Base-by-base conservation (phyloP, 1,140 invertebrate genomes). In the Aethina tumida region DNA sequence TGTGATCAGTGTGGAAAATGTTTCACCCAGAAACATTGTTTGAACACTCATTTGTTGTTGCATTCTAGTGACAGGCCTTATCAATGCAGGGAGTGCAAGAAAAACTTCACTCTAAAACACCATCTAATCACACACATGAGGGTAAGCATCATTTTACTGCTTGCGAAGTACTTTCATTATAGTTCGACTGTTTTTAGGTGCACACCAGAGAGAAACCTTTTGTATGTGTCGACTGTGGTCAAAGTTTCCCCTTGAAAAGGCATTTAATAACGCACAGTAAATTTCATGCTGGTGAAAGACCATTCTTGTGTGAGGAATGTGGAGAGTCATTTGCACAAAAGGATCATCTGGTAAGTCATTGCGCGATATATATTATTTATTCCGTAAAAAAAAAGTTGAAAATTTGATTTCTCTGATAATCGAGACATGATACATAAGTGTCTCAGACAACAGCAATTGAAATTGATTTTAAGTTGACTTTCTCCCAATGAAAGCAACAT, bases 301-400 rank as follows among this genome's bases (percentile, higher is more conserved):
- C 88, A 4, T 92, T 77, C 60, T 80, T 86, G 21, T 92, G 88
- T 62, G 76, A 79, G 49, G 77, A 86, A 41, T 92, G 88, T 62
- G 84, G 84, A 10, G 88, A 92, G 58, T 86, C 84, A 24, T 92
- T 92, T 62, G 82, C 81, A 4, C 79, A 84, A 52, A 83, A 86
- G 63, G 82, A 81, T 59, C 77, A 81, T 49, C 62, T 82, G 27
- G 77, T 75, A 56, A 39, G 19, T 36, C 26, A 9, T 19, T 7
- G 31, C 10, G 22, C 8, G 30, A n/a, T 33, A 12, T 1, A 30
- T 12, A 18, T 32, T 34, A 36, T 36, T 19, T 24, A 8, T 24
- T 24, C 7, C 7, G 22, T 8, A 24, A 8, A 24, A 24, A 24
- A 24, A 24, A 24, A 24, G n/a, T 12, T 24, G 22, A n/a, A n/a